These are phyloP conservation scores for Gryon sp. DNA, from an alignment of 1,140 invertebrate genomes.

Conservation along the genomic window DNA sequence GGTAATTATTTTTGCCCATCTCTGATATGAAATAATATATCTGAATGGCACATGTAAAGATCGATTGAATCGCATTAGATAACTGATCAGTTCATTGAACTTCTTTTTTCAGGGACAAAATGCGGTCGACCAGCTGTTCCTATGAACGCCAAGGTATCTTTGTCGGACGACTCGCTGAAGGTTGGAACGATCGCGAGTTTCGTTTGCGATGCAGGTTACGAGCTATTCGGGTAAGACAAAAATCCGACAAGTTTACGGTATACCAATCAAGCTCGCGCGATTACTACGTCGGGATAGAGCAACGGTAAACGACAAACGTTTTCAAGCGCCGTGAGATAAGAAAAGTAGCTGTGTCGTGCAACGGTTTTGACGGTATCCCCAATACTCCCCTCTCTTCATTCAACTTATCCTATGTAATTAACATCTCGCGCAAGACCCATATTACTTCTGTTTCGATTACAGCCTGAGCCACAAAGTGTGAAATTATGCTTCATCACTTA, in stretches of 20 bases:
- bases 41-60: constrained; percentile 8
- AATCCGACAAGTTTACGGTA: constrained; percentile 65
- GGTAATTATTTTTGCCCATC: too few species aligned
- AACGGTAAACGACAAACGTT: constrained; percentile 62
- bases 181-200: constrained; percentile 86
- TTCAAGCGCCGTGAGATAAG: constrained; percentile 58
- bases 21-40: too few species aligned
- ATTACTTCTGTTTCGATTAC: constrained; percentile 48
- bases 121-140: constrained; percentile 92
- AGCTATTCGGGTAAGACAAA: constrained; percentile 82
- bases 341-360: constrained; percentile 51
- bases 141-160: constrained; percentile 86
- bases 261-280: constrained; percentile 61
- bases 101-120: constrained; percentile 76
- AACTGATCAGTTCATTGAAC: constrained; percentile 58
- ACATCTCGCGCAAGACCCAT: constrained; percentile 39
- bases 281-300: constrained; percentile 49
- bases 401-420: constrained; percentile 48
- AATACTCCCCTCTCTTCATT: neutral
- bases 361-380: constrained; percentile 41
- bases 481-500: constrained; percentile 39
- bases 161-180: constrained; percentile 78
- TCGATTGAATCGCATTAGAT: constrained; percentile 38
- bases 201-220: constrained; percentile 91
- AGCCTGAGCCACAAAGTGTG: constrained; percentile 36